Conservation (phyloP, 1,140 invertebrate species). For the Drosophila pallidifrons region DNA sequence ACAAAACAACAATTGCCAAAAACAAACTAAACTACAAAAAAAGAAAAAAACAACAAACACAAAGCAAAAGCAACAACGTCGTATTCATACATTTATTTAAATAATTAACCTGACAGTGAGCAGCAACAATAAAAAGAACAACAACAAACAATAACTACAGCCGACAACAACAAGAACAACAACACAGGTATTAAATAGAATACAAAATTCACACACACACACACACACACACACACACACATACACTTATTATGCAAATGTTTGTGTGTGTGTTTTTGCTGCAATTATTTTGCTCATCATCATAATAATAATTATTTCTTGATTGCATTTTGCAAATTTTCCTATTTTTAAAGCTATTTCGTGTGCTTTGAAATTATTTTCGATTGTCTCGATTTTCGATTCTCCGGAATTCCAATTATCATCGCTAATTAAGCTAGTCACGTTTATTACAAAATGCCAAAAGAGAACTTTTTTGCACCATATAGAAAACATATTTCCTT, state of each 20-base stretch:
- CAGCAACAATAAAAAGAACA: not conserved
- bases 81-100: constrained; percentile 41
- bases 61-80: not conserved
- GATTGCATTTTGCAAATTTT: constrained; percentile 16
- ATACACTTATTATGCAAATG: not conserved
- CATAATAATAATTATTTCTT: constrained; percentile 13
- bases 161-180: not conserved
- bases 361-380: not conserved
- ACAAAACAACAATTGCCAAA: constrained; percentile 27
- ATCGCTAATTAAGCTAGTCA: no score
- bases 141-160: not conserved
- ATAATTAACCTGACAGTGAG: constrained; percentile 43
- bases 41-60: not conserved
- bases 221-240: constrained; percentile 1
- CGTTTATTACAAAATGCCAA: no score
- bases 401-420: not conserved
- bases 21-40: not conserved
- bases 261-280: not conserved
- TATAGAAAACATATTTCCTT: no score
- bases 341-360: constrained; percentile 12
- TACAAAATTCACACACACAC: constrained; percentile 4
- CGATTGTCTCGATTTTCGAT: no score
- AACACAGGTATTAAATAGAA: constrained; percentile 23
- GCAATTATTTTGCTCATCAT: constrained; percentile 19
- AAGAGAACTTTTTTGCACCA: no score